These are phyloP conservation scores for Gymnothorax reevesii DNA, from an alignment of 2,797 vertebrate species.

Conservation along the genomic window DNA sequence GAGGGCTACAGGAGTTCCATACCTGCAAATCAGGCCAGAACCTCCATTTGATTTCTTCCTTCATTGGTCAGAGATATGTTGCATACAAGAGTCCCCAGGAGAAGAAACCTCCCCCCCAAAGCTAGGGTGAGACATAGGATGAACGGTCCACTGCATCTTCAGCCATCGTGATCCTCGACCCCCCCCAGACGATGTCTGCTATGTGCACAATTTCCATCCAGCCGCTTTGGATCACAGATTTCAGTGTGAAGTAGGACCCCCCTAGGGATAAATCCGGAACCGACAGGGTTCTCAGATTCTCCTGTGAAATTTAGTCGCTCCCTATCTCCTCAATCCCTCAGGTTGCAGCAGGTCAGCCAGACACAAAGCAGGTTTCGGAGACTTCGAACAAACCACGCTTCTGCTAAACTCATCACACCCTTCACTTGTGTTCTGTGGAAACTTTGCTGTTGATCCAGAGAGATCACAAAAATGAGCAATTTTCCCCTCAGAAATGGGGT, in stretches of 20 bases:
- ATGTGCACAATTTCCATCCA: constrained; percentile 60
- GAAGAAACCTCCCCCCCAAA: constrained; percentile 53
- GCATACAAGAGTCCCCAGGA: constrained; percentile 25
- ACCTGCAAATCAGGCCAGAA: background rate
- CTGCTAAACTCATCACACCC: constrained; percentile 67
- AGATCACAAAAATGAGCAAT: constrained; percentile 45
- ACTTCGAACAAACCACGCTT: constrained; percentile 60
- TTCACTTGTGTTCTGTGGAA: constrained; percentile 2
- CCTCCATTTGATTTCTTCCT: background rate
- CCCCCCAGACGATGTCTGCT: constrained; percentile 58
- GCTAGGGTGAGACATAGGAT: constrained; percentile 52
- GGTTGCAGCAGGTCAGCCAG: constrained; percentile 61
- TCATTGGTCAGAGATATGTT: background rate
- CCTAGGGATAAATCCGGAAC: constrained; percentile 59
- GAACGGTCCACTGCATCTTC: constrained; percentile 61
- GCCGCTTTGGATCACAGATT: constrained; percentile 64
- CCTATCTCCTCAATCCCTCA: constrained; percentile 47
- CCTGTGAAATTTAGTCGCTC: constrained; percentile 38
- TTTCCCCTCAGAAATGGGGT: constrained; percentile 30
- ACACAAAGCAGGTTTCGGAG: constrained; percentile 52
- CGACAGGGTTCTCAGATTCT: constrained; percentile 56
- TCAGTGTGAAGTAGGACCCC: constrained; percentile 55
- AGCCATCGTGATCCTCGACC: constrained; percentile 55
- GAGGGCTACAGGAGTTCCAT: background rate
- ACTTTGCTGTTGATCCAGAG: background rate